Evolutionary conservation across 1,140 invertebrate genomes (phyloP).

Genomic region (Acromyrmex heyeri): DNA sequence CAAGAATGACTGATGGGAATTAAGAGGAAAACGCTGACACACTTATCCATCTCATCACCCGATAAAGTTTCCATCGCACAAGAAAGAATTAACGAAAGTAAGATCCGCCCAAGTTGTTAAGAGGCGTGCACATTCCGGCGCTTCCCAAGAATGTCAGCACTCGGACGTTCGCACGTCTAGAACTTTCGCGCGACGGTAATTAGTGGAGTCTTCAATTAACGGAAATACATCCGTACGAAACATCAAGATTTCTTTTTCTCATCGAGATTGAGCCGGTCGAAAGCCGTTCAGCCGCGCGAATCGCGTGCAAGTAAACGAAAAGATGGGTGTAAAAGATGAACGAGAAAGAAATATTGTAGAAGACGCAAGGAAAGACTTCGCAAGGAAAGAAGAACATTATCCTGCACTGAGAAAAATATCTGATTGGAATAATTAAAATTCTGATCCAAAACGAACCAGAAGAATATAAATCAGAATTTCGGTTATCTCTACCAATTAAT

Average conservation of each 20-base stretch:
- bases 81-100: not conserved
- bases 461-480: no score
- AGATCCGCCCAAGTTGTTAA: not conserved
- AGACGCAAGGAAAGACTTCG: no score
- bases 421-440: no score
- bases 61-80: not conserved
- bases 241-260: not conserved
- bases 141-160: not conserved
- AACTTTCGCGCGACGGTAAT: slow-evolving; percentile 23
- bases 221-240: not conserved
- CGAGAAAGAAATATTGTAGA: not conserved
- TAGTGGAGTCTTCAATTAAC: slow-evolving; percentile 38
- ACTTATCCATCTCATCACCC: not conserved
- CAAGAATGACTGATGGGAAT: not conserved
- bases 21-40: not conserved
- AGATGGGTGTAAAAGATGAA: not conserved
- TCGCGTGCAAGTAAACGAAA: not conserved
- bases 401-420: not conserved
- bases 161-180: not conserved
- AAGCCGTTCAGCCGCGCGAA: not conserved
- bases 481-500: no score
- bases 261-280: not conserved
- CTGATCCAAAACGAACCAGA: no score
- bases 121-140: not conserved
- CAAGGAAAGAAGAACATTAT: slow-evolving; percentile 17